Evolutionary conservation across 2,113 vertebrate species (phyloP).

Genomic region (Athene cunicularia): DNA sequence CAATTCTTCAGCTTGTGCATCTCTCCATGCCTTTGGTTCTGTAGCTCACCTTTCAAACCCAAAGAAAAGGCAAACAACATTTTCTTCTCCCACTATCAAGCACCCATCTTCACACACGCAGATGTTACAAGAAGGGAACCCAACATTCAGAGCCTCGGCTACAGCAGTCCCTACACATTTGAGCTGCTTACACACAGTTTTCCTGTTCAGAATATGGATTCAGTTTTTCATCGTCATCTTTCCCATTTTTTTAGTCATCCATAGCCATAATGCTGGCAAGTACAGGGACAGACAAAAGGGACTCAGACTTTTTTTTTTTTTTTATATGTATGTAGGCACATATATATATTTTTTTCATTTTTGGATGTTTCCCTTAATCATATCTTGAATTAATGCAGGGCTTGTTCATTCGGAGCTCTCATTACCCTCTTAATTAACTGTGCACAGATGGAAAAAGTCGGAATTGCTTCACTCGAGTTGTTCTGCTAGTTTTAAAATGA

Average conservation of each 20-base stretch:
- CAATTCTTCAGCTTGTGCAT: background rate
- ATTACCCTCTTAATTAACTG: conserved; percentile 89
- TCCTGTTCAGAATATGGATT: background rate
- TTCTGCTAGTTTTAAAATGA: conserved; percentile 85
- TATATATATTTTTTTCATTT: conserved; percentile 46
- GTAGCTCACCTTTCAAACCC: background rate
- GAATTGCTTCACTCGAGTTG: conserved; percentile 83
- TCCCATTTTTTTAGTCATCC: background rate
- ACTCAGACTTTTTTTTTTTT: background rate
- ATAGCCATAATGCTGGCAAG: background rate
- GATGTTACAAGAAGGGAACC: background rate
- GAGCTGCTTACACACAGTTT: background rate
- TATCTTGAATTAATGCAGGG: conserved; percentile 84
- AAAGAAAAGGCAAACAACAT: background rate
- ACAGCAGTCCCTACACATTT: background rate
- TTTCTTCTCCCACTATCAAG: background rate
- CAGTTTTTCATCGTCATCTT: background rate
- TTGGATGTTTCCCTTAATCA: conserved; percentile 80
- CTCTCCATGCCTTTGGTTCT: background rate
- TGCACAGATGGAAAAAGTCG: conserved; percentile 86
- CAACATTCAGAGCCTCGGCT: background rate
- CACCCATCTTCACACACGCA: background rate
- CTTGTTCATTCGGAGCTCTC: conserved; percentile 83
- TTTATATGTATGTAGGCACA: background rate
- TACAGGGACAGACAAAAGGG: conserved; percentile 13